Base-by-base conservation (phyloP, 1,140 invertebrate genomes). In the Drosophila lini region DNA sequence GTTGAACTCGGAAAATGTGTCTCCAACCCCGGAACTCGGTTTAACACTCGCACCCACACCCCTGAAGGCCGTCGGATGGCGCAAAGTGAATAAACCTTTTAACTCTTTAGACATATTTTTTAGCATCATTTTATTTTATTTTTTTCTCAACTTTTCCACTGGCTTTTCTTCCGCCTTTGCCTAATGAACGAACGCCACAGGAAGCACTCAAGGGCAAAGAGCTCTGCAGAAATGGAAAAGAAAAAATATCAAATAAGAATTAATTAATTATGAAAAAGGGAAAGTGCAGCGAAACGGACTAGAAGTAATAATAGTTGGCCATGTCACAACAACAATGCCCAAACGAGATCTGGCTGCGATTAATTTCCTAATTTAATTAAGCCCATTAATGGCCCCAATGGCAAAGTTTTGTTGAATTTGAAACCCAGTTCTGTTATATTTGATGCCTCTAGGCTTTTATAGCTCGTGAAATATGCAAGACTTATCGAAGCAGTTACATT, bases 1-100 rank as follows among this genome's bases (percentile, higher is more conserved):
- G 83, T 50, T 88, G 40, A 56, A 28, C 47, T 67, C 56, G 69
- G 53, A 71, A 50, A 71, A 71, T 71, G 67, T 64, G 38, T 48
- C 61, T 57, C 34, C 47, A 52, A 25, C 44, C 47, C 28, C 16
- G n/a, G 47, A 42, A 52, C 44, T 25, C 34, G 52, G 48, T 47
- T 62, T 76, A 42, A 48, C 58, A 47, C 57, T 50, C 52, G 32
- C 38, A 22, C 45, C 52, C 56, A 63, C 62, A 60, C n/a, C 47
- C 13, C 19, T 31, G 4, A 65, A 47, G 32, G n/a, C 15, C 58
- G 56, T 58, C 40, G 57, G 74, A 42, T 50, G 60, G 50, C 62
- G 62, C 68, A 78, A 77, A 86, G 82, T 81, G 79, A 82, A 88
- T 85, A 83, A 86, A 83, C 80, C 73, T 83, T 89, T 89, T 78